Evolutionary conservation across 1,140 invertebrate genomes (phyloP).

Genomic region (Ruditapes philippinarum): DNA sequence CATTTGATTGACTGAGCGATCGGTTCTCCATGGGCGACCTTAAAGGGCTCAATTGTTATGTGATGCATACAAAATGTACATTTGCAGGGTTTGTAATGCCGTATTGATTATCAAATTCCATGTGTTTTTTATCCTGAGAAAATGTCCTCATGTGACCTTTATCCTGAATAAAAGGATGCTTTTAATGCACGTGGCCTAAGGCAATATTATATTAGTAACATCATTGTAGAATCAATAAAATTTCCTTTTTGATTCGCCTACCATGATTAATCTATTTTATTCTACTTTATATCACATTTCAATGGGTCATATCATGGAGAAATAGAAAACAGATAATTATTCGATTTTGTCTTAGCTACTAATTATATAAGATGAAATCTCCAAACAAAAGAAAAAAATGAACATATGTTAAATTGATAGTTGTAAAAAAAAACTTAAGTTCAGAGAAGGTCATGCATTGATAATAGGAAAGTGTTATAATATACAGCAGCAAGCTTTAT

Average conservation of each 20-base stretch:
- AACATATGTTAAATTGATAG: no score
- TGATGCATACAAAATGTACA: conserved; percentile 20
- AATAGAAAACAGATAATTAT: not conserved
- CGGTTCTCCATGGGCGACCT: not conserved
- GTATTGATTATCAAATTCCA: conserved; percentile 17
- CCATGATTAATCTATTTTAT: not conserved
- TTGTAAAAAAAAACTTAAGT: no score
- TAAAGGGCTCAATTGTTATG: not conserved
- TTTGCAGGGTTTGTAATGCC: not conserved
- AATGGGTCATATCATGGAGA: not conserved
- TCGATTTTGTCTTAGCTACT: no score
- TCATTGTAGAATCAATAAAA: not conserved
- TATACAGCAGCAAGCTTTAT: no score
- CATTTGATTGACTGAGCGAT: not conserved
- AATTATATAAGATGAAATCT: no score
- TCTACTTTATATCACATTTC: not conserved
- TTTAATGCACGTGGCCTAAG: not conserved
- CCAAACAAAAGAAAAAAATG: no score
- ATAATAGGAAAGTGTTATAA: no score
- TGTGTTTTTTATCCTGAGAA: conserved; percentile 1
- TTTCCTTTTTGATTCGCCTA: not conserved
- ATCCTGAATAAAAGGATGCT: not conserved
- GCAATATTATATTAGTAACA: not conserved
- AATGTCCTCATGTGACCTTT: not conserved
- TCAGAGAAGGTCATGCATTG: no score